phyloP scores from a whole-genome alignment of 2,797 vertebrate species.

The Erithacus rubecula region DNA sequence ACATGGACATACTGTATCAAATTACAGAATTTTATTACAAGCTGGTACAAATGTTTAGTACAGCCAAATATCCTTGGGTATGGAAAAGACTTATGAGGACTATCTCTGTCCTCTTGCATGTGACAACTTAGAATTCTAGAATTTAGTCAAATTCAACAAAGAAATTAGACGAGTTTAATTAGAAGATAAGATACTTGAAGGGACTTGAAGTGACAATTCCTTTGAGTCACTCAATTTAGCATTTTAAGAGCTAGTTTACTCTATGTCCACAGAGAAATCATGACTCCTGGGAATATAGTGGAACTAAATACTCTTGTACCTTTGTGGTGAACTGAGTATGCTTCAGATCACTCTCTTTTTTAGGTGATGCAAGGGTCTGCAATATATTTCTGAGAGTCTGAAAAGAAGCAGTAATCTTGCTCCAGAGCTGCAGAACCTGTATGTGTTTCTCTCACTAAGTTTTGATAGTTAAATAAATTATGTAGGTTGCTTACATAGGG shows the following conservation, averaged over 20 bases:
- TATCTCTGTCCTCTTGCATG: not conserved
- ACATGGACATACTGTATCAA: not conserved
- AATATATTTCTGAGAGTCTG: not conserved
- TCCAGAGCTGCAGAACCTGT: not conserved
- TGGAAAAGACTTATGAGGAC: not conserved
- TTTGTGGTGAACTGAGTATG: not conserved
- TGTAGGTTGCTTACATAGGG: not conserved
- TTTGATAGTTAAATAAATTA: not conserved
- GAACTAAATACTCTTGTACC: not conserved
- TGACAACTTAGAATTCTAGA: not conserved
- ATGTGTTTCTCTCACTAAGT: not conserved
- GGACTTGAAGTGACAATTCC: not conserved
- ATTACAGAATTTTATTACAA: not conserved
- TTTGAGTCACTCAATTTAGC: not conserved
- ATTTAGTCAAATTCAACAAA: not conserved
- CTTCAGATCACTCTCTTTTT: not conserved
- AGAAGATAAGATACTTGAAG: not conserved
- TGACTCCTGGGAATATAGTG: not conserved
- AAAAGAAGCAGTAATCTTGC: not conserved
- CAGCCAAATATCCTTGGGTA: not conserved
- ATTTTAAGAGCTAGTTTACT: not conserved
- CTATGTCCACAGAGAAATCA: not conserved
- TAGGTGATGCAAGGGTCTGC: not conserved
- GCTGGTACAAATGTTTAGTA: not conserved
- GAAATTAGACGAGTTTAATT: not conserved